Conservation (phyloP, 2,113 vertebrate species). For the Desmodus rotundus region DNA sequence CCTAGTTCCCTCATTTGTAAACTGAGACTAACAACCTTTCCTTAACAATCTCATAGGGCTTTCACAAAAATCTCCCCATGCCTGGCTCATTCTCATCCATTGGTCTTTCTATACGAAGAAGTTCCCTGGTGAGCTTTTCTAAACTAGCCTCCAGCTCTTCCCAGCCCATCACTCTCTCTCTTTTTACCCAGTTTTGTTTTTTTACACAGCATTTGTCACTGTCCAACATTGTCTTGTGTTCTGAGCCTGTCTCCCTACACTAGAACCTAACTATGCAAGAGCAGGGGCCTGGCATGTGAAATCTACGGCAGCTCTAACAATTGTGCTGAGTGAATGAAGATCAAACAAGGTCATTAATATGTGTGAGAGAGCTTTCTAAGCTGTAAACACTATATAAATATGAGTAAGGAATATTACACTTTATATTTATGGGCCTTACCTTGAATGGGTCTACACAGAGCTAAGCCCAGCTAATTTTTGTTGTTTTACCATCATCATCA, state of each 20-base stretch:
- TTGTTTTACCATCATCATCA: neutral
- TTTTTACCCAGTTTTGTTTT: neutral
- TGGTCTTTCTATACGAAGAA: neutral
- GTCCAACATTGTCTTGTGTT: neutral
- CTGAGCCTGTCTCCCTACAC: neutral
- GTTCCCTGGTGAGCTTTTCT: neutral
- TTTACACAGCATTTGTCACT: neutral
- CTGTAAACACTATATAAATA: neutral
- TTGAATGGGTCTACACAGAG: neutral
- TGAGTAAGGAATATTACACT: neutral
- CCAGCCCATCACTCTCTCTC: neutral
- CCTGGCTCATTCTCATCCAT: neutral
- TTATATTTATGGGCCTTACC: neutral
- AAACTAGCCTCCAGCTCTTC: neutral
- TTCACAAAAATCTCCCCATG: neutral
- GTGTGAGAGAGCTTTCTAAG: neutral
- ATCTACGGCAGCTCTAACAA: neutral
- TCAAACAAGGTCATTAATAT: neutral
- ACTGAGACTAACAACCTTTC: neutral
- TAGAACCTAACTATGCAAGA: fast-evolving
- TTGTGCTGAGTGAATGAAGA: neutral
- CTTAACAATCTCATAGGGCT: too few species aligned
- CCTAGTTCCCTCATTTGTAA: neutral
- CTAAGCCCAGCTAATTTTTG: neutral
- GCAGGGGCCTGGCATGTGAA: neutral